These are phyloP conservation scores for Pygathrix nemaeus DNA, from an alignment of 2,113 vertebrate genomes.

Conservation along the genomic window DNA sequence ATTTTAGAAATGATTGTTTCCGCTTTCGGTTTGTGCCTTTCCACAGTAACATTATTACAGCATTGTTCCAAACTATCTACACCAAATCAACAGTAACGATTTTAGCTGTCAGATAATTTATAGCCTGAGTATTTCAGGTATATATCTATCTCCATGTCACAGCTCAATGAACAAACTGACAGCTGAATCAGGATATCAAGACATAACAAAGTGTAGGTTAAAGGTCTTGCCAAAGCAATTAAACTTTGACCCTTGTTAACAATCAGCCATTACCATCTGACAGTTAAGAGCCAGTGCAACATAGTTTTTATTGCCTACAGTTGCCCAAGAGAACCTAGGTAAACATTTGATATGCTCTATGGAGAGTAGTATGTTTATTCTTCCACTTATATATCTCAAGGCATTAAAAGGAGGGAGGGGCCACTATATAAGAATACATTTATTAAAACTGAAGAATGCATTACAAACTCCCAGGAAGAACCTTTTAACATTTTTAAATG, in stretches of 20 bases:
- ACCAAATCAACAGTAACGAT: background rate
- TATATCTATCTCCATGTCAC: background rate
- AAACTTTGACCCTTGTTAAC: background rate
- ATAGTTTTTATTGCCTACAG: background rate
- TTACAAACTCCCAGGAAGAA: background rate
- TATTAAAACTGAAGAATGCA: background rate
- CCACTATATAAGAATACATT: background rate
- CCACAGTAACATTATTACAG: background rate
- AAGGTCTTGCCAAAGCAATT: constrained; percentile 43
- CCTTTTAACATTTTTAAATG: background rate
- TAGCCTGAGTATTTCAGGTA: background rate
- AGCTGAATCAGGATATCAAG: constrained; percentile 31
- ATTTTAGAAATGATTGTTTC: background rate
- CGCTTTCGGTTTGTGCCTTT: background rate
- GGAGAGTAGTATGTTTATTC: background rate
- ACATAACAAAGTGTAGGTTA: background rate
- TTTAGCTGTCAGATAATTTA: background rate
- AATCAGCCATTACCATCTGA: background rate
- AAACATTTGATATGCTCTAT: background rate
- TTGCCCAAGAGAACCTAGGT: background rate
- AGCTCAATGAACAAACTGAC: constrained; percentile 10
- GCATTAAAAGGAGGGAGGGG: background rate
- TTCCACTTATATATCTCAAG: background rate
- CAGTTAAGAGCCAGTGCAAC: background rate
- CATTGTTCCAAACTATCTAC: background rate